phyloP scores from a whole-genome alignment of 2,113 vertebrate species.

The Platanista minor region DNA sequence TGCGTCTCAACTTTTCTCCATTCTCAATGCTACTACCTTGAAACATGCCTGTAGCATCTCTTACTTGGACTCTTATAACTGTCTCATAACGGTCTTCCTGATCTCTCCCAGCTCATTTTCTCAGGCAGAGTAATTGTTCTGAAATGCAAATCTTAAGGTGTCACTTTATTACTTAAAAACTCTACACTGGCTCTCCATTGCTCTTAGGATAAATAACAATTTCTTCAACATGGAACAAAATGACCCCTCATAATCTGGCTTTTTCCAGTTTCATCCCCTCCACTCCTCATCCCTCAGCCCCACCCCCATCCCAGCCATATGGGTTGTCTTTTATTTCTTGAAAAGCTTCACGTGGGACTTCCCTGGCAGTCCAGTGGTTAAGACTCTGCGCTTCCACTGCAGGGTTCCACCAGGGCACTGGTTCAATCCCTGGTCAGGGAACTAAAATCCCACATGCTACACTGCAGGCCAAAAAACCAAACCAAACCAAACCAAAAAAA shows the following conservation, averaged over 20 bases:
- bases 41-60: background rate
- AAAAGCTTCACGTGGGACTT: background rate
- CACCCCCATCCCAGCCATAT: background rate
- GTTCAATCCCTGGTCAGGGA: background rate
- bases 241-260: background rate
- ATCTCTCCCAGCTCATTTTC: background rate
- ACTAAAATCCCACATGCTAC: background rate
- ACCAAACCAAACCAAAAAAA: no score
- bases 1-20: background rate
- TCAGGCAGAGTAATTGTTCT: background rate
- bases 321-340: background rate
- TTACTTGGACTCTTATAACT: background rate
- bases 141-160: background rate
- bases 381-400: background rate
- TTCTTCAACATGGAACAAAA: background rate
- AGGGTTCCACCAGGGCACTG: background rate
- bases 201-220: background rate
- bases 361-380: background rate
- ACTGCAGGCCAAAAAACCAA: background rate
- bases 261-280: background rate
- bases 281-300: background rate
- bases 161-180: background rate
- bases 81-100: background rate
- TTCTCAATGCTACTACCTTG: background rate
- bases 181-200: background rate